Evolutionary conservation across 2,113 vertebrate species (phyloP), one percentile per base, ranked within the genome.

Genomic region (Onychorhynchus coronatus): DNA sequence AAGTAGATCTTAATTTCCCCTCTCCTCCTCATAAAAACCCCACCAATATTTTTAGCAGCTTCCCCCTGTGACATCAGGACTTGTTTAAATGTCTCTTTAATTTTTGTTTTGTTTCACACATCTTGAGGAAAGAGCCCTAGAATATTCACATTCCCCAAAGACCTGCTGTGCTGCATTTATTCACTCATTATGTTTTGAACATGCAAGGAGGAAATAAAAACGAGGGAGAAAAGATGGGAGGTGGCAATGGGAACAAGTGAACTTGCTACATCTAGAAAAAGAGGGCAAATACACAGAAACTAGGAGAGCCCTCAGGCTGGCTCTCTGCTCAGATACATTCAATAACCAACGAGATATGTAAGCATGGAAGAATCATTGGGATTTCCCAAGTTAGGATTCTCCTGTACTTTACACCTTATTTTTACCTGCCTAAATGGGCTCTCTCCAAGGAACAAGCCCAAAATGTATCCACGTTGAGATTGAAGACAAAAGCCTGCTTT

Each of bases 401-500:
- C 56, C 49, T 56, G 24, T 12, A 18, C 31, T 78, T 56, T 44
- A 55, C 4, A 44, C 19, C 5, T 66, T n/a, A 20, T 12, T 66
- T 46, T 30, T 46, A 37, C 27, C 24, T 46, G 8, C 9, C n/a
- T 21, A 66, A 56, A 42, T 12, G 55, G 23, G 28, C 1, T 55
- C 2, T 71, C 35, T 68, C 42, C 35, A 77, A 86, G 47, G 59
- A 92, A 59, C 39, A 62, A 61, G 47, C 21, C 82, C 61, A 47
- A 66, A 41, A 37, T 1, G 4, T 4, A 14, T 9, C 23, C 23
- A 14, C 13, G 2, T 0, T 8, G 35, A 41, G 31, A 33, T 11
- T 20, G 52, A 70, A 76, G 73, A 47, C 80, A 77, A 44, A 85
- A 80, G 14, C 23, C 30, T 47, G 12, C n/a, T 58, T 15, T 30